phyloP scores from a whole-genome alignment of 2,797 vertebrate genomes.

The Lophura swinhoii region DNA sequence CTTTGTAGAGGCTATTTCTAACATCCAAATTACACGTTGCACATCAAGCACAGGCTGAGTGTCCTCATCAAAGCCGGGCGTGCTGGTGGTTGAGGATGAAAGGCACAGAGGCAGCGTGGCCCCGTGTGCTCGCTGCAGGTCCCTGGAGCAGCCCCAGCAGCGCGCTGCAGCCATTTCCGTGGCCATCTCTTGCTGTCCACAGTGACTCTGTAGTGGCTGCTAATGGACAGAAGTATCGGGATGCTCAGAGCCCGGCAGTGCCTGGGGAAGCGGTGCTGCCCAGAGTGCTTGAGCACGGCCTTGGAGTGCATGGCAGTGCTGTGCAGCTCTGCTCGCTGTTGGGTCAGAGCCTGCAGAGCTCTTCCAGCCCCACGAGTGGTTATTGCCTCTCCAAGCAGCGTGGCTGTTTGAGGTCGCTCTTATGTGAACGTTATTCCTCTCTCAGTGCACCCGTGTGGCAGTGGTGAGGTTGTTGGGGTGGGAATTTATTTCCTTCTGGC shows the following conservation, averaged over 20 bases:
- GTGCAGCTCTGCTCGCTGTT: background rate
- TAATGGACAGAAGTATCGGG: background rate
- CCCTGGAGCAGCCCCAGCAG: background rate
- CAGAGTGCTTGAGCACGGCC: no score
- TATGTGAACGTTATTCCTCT: background rate
- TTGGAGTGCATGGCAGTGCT: background rate
- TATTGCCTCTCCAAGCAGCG: background rate
- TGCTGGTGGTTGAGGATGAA: background rate
- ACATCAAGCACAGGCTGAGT: background rate
- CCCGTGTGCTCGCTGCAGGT: background rate
- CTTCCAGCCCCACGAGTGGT: background rate
- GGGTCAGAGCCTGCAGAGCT: slow-evolving; percentile 41
- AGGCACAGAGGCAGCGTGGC: rapidly evolving
- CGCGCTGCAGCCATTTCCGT: background rate
- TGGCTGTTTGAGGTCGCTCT: rapidly evolving
- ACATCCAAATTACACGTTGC: slow-evolving; percentile 67
- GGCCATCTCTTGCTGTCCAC: background rate
- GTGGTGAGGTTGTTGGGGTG: background rate
- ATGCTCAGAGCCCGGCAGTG: background rate
- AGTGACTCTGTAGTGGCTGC: slow-evolving; percentile 19
- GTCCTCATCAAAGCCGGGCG: slow-evolving; percentile 32
- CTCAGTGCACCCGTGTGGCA: background rate
- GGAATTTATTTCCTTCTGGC: slow-evolving; percentile 11
- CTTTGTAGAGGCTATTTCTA: slow-evolving; percentile 76
- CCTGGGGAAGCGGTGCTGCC: no score